Evolutionary conservation across 2,888 invertebrate species (phyloP), one percentile per base, ranked within the genome.

Genomic region (Allacma fusca): DNA sequence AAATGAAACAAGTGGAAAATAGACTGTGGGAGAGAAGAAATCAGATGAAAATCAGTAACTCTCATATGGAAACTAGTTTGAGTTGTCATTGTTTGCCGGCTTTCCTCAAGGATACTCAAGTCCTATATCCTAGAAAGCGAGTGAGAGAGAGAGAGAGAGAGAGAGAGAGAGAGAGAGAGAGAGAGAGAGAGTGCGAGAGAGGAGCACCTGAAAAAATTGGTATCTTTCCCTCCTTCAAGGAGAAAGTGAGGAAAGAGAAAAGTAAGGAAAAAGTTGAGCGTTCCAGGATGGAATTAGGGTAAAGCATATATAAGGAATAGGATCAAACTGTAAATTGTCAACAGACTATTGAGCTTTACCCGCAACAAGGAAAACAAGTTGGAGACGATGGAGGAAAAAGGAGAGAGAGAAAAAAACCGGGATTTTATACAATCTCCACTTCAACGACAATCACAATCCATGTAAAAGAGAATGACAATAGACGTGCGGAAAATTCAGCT

Each of bases 281-380:
- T 34, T 34, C 9, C 34, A 50, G 9, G 19, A 2, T 50, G 50
- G 19, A 50, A 50, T 50, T 13, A 50, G 50, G 50, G n/a, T 50
- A 13, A 50, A 50, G 50, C n/a, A 50, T n/a, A 50, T 50, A 13
- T 12, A 16, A 16, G 19, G n/a, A 50, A 16, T 50, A 50, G 50
- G 50, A 50, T 50, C 50, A 50, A 50, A 50, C 50, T 50, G 50
- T 50, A 50, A 50, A 50, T 50, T 50, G 50, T 50, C 50, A 16
- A 29, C 65, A 65, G 29, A 65, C 65, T 65, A 26, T 29, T 28
- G 29, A 65, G 26, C 29, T 24, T 65, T 24, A 70, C 43, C 7
- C 68, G 16, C 26, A 21, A 26, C 24, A 26, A 28, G 24, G 28
- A 65, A 19, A 28, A 65, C 19, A 65, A 65, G 24, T 24, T 19